A percentile compares a stretch with the other conserved stretches of the same genome.
These are phyloP conservation scores for Volucella inanis DNA, from an alignment of 2,888 invertebrate genomes.

Conservation along the genomic window DNA sequence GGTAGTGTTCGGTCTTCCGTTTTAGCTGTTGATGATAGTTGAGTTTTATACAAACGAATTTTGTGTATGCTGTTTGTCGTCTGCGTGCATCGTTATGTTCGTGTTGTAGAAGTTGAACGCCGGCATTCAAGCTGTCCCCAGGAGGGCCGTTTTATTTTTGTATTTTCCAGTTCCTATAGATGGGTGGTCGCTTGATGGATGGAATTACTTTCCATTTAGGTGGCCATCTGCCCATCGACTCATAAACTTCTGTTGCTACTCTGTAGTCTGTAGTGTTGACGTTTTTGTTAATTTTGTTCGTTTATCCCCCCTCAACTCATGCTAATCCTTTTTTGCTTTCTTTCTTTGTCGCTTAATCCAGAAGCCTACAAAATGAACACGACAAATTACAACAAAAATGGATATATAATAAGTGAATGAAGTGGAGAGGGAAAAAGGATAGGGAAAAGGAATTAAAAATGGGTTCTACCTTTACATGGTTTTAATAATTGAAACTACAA, in stretches of 20 bases:
- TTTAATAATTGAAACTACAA: constrained; percentile 48
- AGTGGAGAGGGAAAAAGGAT: background rate
- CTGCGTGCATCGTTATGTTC: background rate
- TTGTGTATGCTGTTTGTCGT: background rate
- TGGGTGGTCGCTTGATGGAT: constrained; percentile 30
- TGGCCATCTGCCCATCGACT: background rate
- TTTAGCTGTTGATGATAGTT: background rate
- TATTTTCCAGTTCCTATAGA: constrained; percentile 34
- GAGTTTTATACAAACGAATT: too few relatives aligned
- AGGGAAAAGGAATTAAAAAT: background rate
- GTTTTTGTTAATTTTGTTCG: constrained; percentile 26
- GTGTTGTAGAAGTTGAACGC: constrained; percentile 8
- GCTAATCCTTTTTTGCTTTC: constrained; percentile 49
- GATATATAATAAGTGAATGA: background rate
- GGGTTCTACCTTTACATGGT: background rate
- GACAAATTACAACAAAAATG: too few relatives aligned
- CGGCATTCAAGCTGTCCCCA: constrained; percentile 50
- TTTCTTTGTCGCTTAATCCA: too few relatives aligned
- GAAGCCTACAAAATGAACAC: too few relatives aligned
- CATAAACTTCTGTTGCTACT: constrained; percentile 1
- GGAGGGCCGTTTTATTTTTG: constrained; percentile 32
- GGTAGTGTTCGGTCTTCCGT: constrained; percentile 35
- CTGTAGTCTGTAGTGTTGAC: constrained; percentile 37
- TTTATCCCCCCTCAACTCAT: background rate
- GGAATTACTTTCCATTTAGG: constrained; percentile 32